These are phyloP conservation scores for Eublepharis macularius DNA, from an alignment of 2,113 vertebrate genomes.

Conservation along the genomic window DNA sequence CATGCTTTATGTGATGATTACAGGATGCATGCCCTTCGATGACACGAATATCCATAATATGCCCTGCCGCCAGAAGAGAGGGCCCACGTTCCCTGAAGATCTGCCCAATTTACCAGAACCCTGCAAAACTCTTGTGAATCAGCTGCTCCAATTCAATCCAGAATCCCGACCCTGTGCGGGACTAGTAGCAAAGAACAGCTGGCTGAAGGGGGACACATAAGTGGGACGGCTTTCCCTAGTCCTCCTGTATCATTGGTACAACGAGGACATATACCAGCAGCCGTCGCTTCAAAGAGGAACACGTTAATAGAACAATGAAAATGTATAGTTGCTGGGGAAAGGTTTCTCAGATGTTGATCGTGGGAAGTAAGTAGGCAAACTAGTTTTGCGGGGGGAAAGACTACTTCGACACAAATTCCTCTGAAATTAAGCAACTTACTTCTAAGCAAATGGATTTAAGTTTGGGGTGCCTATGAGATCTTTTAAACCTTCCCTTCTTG, in stretches of 20 bases:
- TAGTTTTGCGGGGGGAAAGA: not conserved
- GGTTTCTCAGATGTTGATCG: not conserved
- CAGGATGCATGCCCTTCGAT: conserved; percentile 75
- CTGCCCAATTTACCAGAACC: conserved; percentile 61
- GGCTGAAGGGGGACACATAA: conserved; percentile 62
- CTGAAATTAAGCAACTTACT: conserved; percentile 3
- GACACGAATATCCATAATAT: conserved; percentile 69
- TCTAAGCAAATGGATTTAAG: conserved; percentile 13
- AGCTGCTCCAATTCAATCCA: conserved; percentile 72
- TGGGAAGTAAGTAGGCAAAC: not conserved
- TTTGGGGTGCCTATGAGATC: conserved; percentile 10
- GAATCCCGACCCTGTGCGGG: conserved; percentile 57
- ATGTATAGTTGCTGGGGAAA: not conserved
- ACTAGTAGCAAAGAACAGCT: conserved; percentile 73
- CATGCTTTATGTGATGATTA: conserved; percentile 80
- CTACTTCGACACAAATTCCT: not conserved
- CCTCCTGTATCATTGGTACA: not conserved
- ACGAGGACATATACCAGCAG: not conserved
- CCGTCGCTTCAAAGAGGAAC: not conserved
- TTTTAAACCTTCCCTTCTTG: conserved; percentile 11
- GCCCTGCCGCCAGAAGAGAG: conserved; percentile 71
- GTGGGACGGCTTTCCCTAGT: not conserved
- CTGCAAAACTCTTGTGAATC: conserved; percentile 69
- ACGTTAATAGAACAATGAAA: not conserved
- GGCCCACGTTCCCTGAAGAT: conserved; percentile 68